Conservation (phyloP, 2,797 vertebrate genomes). For the Eutrigla gurnardus region DNA sequence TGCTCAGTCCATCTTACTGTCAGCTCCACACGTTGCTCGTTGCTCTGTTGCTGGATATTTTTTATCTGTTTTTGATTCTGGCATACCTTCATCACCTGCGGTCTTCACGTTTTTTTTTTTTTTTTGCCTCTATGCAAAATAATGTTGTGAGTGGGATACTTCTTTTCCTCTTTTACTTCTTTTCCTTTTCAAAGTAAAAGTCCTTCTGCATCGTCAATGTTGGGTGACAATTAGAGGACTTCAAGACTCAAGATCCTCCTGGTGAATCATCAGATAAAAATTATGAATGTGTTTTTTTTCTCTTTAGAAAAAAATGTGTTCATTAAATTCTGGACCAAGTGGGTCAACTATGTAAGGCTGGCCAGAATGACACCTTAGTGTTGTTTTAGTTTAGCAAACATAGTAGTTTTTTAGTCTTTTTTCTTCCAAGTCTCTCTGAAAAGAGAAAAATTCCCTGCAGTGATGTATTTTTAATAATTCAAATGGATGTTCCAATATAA, state of each 20-base stretch:
- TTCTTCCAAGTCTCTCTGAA: too few species aligned
- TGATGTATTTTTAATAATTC: too few species aligned
- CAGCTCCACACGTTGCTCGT: constrained; percentile 18
- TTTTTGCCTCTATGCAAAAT: background rate
- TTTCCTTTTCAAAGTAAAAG: background rate
- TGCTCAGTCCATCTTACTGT: constrained; percentile 25
- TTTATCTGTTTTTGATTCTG: constrained; percentile 24
- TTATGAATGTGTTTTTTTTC: background rate
- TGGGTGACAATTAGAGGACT: background rate
- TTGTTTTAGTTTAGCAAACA: too few species aligned
- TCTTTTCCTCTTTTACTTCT: too few species aligned
- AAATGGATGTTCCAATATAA: too few species aligned
- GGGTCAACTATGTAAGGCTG: too few species aligned
- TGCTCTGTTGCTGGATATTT: constrained; percentile 9
- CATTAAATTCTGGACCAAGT: too few species aligned
- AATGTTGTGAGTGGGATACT: background rate
- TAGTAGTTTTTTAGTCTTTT: too few species aligned
- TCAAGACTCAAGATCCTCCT: background rate
- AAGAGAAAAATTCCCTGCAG: too few species aligned
- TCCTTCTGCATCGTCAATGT: background rate
- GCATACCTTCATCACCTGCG: background rate
- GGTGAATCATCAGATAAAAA: background rate
- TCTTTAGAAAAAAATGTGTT: background rate
- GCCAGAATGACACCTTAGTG: too few species aligned
- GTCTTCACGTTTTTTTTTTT: constrained; percentile 8